Evolutionary conservation across 2,888 invertebrate genomes (phyloP).

Genomic region (Melieria picta): DNA sequence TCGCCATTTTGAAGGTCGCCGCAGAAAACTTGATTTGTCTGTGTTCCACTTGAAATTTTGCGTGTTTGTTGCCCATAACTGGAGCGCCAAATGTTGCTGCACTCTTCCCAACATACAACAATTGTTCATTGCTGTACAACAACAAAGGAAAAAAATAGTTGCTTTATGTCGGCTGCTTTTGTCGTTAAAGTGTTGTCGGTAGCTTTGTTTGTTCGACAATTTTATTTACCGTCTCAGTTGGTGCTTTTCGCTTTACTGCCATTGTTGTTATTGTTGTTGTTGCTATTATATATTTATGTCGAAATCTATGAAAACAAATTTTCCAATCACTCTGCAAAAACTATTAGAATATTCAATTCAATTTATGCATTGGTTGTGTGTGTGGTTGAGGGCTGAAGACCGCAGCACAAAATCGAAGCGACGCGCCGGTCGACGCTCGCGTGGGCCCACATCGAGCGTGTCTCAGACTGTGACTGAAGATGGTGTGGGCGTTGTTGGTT

Average conservation of each 20-base stretch:
- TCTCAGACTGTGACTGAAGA: neutral
- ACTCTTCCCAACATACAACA: too few relatives aligned
- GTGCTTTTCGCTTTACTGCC: neutral
- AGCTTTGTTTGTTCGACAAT: too few relatives aligned
- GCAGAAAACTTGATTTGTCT: neutral
- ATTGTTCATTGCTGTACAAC: too few relatives aligned
- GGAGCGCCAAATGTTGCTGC: too few relatives aligned
- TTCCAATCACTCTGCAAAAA: constrained; percentile 2
- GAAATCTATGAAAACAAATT: neutral
- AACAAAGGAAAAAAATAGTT: too few relatives aligned
- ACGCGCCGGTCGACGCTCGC: neutral
- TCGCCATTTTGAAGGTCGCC: neutral
- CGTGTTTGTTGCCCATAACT: neutral
- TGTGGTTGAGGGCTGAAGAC: neutral
- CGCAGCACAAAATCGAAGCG: neutral
- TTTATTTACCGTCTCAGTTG: neutral
- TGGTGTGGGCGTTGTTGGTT: neutral
- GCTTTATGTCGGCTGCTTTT: too few relatives aligned
- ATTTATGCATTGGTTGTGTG: neutral
- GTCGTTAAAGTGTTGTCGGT: too few relatives aligned
- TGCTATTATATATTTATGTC: neutral
- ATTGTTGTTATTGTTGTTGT: neutral
- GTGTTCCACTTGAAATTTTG: neutral
- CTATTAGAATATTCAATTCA: neutral
- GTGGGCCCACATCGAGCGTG: neutral